Conservation (phyloP, 92 coral and sea anemone genomes). For the Diadumene lineata region DNA sequence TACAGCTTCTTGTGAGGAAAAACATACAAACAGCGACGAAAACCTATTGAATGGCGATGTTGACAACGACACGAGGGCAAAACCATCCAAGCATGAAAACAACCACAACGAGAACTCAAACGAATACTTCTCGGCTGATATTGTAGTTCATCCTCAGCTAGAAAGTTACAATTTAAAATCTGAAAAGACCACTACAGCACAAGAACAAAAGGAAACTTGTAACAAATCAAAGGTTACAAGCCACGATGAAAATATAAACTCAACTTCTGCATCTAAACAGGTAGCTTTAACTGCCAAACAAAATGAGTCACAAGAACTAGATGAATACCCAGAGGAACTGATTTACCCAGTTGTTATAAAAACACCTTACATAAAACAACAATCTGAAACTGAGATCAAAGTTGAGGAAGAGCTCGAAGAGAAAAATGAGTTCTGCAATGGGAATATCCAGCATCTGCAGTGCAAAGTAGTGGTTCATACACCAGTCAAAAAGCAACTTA, state of each 20-base stretch:
- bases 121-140: neutral
- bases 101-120: neutral
- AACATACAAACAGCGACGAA: conserved; percentile 13
- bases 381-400: neutral
- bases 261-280: neutral
- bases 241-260: neutral
- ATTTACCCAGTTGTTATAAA: conserved; percentile 7
- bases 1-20: neutral
- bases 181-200: neutral
- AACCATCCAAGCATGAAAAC: neutral
- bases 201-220: too few species aligned
- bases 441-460: neutral
- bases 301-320: neutral
- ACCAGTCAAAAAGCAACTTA: neutral
- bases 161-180: neutral
- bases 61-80: neutral
- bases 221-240: too few species aligned
- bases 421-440: neutral
- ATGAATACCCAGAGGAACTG: conserved; percentile 1
- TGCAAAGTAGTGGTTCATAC: neutral
- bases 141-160: conserved; percentile 4
- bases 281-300: too few species aligned
- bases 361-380: conserved; percentile 16
- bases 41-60: neutral
- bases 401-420: neutral